A percentile compares a stretch with the other conserved stretches of the same genome.
These are phyloP conservation scores for Cynocephalus volans DNA, from an alignment of 2,113 vertebrate genomes.

Conservation along the genomic window DNA sequence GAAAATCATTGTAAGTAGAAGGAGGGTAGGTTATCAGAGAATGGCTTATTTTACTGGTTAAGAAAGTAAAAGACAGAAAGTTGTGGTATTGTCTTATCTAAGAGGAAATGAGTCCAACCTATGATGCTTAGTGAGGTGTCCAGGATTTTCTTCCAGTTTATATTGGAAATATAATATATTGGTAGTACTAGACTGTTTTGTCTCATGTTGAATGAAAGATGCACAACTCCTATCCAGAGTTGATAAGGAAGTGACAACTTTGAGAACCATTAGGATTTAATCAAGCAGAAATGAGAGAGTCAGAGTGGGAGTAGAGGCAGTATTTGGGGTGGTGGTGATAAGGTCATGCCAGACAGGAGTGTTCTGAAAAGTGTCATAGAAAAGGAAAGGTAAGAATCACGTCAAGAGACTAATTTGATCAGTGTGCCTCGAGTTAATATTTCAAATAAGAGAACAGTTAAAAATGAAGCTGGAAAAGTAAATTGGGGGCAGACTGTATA, in stretches of 20 bases:
- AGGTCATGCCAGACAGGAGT: not conserved
- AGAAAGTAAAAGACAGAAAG: not conserved
- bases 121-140: not conserved
- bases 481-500: not conserved
- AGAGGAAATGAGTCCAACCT: not conserved
- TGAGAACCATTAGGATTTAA: not conserved
- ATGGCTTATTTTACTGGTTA: not conserved
- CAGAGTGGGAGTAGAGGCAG: not conserved
- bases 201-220: not conserved
- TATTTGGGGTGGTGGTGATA: not conserved
- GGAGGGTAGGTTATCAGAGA: not conserved
- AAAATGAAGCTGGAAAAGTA: slow-evolving; percentile 36
- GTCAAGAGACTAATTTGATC: not conserved
- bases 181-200: not conserved
- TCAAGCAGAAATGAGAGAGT: not conserved
- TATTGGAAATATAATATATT: not conserved
- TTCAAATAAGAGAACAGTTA: not conserved
- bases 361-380: not conserved
- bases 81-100: not conserved
- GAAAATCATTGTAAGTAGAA: not conserved
- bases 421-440: not conserved
- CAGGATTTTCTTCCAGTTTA: not conserved
- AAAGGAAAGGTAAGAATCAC: not conserved
- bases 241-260: not conserved
- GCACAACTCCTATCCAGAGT: not conserved